phyloP scores from a whole-genome alignment of 2,113 vertebrate species.

The Cynocephalus volans region DNA sequence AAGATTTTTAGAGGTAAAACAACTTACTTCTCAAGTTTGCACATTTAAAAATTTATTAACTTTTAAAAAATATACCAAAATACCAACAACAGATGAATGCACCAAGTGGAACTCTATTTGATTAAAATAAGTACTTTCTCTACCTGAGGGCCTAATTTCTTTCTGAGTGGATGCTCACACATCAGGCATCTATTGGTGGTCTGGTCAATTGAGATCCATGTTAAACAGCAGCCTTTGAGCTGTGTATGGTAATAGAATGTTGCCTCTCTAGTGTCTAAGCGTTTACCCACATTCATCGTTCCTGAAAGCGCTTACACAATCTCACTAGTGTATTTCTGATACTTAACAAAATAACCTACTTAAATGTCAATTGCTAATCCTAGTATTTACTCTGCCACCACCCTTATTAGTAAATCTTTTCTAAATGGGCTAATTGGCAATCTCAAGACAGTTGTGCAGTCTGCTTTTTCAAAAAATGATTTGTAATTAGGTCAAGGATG shows the following conservation, averaged over 20 bases:
- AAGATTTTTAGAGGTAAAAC: not conserved
- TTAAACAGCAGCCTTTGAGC: not conserved
- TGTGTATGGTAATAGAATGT: not conserved
- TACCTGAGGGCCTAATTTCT: not conserved
- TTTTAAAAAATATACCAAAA: constrained; percentile 31
- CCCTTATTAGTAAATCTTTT: constrained; percentile 82
- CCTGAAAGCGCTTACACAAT: constrained; percentile 54
- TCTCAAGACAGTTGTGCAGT: constrained; percentile 82
- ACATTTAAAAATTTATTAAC: constrained; percentile 32
- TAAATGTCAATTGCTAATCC: constrained; percentile 75
- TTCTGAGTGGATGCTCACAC: not conserved
- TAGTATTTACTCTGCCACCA: constrained; percentile 61
- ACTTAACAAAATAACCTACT: constrained; percentile 75
- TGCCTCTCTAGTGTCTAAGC: not conserved
- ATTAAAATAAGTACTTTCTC: constrained; percentile 13
- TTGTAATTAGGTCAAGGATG: constrained; percentile 87
- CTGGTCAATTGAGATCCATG: not conserved
- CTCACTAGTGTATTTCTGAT: constrained; percentile 73
- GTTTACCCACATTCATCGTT: not conserved
- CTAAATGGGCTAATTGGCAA: constrained; percentile 86
- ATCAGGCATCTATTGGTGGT: not conserved
- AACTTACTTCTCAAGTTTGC: not conserved
- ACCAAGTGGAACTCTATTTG: not conserved
- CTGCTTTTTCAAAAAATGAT: constrained; percentile 75
- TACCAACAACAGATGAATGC: not conserved